Evolutionary conservation across 2,797 vertebrate genomes (phyloP).

Genomic region (Phataginus tetradactyla): DNA sequence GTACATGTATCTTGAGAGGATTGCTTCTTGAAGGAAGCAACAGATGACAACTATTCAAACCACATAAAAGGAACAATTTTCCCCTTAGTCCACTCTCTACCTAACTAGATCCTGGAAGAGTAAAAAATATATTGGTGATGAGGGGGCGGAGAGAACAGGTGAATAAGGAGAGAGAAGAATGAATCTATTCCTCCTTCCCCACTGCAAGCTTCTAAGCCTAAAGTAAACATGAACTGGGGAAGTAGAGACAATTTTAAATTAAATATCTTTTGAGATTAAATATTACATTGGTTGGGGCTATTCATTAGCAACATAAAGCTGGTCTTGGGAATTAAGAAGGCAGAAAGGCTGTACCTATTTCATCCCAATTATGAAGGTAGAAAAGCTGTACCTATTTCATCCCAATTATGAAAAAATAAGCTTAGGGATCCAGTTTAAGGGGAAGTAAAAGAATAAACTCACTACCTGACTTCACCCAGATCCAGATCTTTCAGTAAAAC

Average conservation of each 20-base stretch:
- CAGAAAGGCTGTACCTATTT: background rate
- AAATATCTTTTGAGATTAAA: background rate
- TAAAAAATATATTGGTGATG: background rate
- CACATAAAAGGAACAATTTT: background rate
- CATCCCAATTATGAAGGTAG: background rate
- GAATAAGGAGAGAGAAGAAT: background rate
- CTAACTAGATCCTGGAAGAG: background rate
- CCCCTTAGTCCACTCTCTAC: background rate
- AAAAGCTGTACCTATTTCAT: background rate
- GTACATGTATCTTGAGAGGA: background rate
- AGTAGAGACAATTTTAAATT: background rate
- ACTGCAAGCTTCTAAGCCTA: background rate
- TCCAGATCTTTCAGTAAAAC: background rate
- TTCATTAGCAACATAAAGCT: conserved; percentile 14
- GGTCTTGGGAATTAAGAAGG: background rate
- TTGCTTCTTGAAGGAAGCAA: background rate
- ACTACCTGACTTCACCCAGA: background rate
- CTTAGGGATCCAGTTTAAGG: background rate
- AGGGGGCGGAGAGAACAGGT: background rate
- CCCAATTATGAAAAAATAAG: background rate
- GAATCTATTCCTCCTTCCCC: background rate
- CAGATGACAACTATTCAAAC: background rate
- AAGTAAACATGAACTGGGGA: background rate
- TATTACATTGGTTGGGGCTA: background rate
- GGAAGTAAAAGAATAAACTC: background rate